phyloP scores from a whole-genome alignment of 2,113 vertebrate species.

The Hylia prasina region DNA sequence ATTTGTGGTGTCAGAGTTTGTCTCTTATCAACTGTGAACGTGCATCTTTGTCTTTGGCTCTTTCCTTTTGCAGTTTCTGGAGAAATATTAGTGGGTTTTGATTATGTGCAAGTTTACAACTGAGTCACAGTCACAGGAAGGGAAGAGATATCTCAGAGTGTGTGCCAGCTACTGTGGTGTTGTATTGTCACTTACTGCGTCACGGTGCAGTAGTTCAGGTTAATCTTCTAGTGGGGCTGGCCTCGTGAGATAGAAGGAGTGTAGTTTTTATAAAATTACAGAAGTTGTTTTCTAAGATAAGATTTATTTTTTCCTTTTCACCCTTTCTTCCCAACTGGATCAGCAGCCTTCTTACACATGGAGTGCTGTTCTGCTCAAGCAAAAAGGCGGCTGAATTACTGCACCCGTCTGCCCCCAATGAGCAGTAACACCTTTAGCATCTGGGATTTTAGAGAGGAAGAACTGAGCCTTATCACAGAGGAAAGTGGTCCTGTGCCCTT shows the following conservation, averaged over 20 bases:
- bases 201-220: background rate
- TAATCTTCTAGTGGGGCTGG: background rate
- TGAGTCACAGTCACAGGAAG: background rate
- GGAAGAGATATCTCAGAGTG: background rate
- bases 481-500: slow-evolving; percentile 53
- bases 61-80: background rate
- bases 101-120: background rate
- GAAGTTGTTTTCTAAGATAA: background rate
- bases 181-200: background rate
- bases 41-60: background rate
- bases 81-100: background rate
- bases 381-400: slow-evolving; percentile 72
- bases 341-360: slow-evolving; percentile 61
- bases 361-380: slow-evolving; percentile 63
- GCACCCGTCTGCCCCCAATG: slow-evolving; percentile 65
- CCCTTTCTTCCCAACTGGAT: background rate
- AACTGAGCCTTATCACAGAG: slow-evolving; percentile 64
- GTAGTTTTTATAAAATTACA: background rate
- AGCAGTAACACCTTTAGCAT: slow-evolving; percentile 68
- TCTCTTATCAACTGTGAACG: background rate
- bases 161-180: background rate
- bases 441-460: slow-evolving; percentile 77
- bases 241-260: background rate
- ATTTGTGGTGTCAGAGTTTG: background rate
- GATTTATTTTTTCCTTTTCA: background rate